Percentiles rank a stretch among this genome's conserved stretches.
Conservation (phyloP, 2,888 invertebrate species). For the Beris morrisii region DNA sequence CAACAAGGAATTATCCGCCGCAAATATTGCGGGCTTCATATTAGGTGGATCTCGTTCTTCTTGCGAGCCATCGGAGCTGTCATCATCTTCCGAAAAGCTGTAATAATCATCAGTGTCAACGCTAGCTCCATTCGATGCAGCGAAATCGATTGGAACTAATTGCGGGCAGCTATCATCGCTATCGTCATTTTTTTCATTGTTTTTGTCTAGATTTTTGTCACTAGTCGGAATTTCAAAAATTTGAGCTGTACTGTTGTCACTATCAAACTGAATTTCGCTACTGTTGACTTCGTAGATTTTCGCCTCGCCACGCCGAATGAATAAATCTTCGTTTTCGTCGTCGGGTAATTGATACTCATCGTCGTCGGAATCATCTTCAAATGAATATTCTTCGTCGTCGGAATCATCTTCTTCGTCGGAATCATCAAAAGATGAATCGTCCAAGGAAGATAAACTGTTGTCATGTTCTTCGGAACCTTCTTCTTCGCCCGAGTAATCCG, state of each 20-base stretch:
- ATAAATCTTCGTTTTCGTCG: slow-evolving; percentile 44
- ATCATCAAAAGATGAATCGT: slow-evolving; percentile 1
- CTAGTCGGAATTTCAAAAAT: slow-evolving; percentile 43
- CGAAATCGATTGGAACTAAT: slow-evolving; percentile 34
- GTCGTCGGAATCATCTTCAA: background rate
- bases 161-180: slow-evolving; percentile 41
- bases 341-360: slow-evolving; percentile 38
- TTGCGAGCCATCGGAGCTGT: background rate
- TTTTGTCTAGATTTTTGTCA: background rate
- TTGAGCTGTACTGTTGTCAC: slow-evolving; percentile 43
- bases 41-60: background rate
- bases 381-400: background rate
- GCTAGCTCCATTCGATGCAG: background rate
- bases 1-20: background rate
- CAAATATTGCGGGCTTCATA: slow-evolving; percentile 1
- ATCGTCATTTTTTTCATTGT: slow-evolving; percentile 21
- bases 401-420: background rate
- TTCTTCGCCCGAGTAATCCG: slow-evolving; percentile 13
- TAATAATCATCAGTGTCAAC: background rate
- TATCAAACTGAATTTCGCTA: slow-evolving; percentile 43
- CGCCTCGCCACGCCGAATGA: slow-evolving; percentile 45
- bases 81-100: background rate
- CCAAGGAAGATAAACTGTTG: background rate
- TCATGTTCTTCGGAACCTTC: background rate
- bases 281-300: slow-evolving; percentile 41